Percentiles rank a stretch among this genome's conserved stretches.
Evolutionary conservation across 2,888 invertebrate species (phyloP).

Genomic region (Dynastes maya): DNA sequence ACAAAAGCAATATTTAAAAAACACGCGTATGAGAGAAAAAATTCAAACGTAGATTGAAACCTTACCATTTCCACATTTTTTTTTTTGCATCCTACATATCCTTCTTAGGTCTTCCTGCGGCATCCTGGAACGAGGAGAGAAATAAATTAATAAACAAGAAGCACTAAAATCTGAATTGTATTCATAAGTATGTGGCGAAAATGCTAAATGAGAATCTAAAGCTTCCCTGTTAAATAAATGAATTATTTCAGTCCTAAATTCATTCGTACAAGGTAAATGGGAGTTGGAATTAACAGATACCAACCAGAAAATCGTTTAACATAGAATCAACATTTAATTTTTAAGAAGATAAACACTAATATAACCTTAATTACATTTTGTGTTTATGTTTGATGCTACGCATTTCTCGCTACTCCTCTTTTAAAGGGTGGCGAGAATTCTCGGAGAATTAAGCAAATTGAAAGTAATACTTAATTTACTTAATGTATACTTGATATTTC

Average conservation of each 20-base stretch:
- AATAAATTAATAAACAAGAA: background rate
- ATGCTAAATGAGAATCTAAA: slow-evolving; percentile 19
- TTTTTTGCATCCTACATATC: no score
- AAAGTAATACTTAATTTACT: slow-evolving; percentile 4
- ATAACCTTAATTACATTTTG: slow-evolving; percentile 21
- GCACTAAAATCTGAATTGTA: background rate
- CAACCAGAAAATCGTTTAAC: slow-evolving; percentile 23
- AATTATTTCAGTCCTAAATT: background rate
- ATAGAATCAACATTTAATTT: slow-evolving; percentile 37
- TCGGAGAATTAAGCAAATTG: slow-evolving; percentile 4
- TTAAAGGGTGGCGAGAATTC: background rate
- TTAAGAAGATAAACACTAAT: slow-evolving; percentile 28
- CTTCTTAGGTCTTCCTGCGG: no score
- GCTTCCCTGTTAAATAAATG: background rate
- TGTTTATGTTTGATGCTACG: slow-evolving; percentile 19
- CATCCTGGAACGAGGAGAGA: background rate
- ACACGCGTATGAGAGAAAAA: no score
- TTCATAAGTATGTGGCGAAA: slow-evolving; percentile 10
- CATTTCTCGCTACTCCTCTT: background rate
- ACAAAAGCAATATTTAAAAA: no score
- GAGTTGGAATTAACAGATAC: background rate
- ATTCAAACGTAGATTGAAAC: background rate
- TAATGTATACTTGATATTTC: slow-evolving; percentile 1
- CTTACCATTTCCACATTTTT: no score
- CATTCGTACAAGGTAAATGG: no score